Evolutionary conservation across 2,888 invertebrate genomes (phyloP).

Genomic region (Cantharis rustica): DNA sequence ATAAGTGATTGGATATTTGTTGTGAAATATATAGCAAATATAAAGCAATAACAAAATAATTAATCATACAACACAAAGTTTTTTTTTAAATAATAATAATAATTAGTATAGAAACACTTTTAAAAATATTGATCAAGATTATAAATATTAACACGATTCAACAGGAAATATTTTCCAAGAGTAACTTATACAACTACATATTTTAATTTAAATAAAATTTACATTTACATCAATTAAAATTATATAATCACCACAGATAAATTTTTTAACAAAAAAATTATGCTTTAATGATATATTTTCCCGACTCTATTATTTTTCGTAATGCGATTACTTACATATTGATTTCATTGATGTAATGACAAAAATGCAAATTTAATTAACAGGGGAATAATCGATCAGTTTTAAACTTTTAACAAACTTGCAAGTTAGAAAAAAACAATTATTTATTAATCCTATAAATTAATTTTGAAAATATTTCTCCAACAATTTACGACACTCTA

Average conservation of each 20-base stretch:
- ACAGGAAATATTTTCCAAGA: not conserved
- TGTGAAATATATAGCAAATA: too few species aligned
- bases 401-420: not conserved
- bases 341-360: not conserved
- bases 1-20: too few species aligned
- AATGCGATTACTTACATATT: not conserved
- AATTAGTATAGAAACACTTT: not conserved
- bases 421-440: not conserved
- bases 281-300: not conserved
- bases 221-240: not conserved
- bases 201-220: not conserved
- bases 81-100: too few species aligned
- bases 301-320: not conserved
- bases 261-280: not conserved
- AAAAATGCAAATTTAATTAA: not conserved
- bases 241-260: not conserved
- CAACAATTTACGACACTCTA: conserved; percentile 32
- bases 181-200: not conserved
- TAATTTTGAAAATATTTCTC: conserved; percentile 28
- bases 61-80: too few species aligned
- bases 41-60: too few species aligned
- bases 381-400: not conserved
- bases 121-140: too few species aligned
- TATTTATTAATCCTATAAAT: conserved; percentile 14
- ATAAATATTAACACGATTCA: not conserved